Conservation (phyloP, 1,140 invertebrate genomes). For the Probaryconus sp. region DNA sequence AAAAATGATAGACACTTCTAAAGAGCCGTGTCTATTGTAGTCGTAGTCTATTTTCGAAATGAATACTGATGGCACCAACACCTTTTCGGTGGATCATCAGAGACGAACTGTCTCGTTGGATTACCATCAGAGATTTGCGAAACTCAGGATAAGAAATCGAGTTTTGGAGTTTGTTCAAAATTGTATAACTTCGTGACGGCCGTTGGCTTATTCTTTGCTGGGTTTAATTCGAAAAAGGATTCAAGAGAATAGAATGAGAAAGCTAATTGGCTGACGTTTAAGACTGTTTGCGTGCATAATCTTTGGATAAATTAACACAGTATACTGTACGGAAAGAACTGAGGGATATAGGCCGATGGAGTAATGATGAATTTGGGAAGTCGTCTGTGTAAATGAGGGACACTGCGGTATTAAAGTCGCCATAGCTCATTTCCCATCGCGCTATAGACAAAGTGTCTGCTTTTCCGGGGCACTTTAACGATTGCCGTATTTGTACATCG, state of each 20-base stretch:
- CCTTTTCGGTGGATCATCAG: slow-evolving; percentile 30
- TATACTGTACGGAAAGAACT: slow-evolving; percentile 9
- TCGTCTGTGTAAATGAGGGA: slow-evolving; percentile 58
- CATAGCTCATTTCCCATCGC: slow-evolving; percentile 27
- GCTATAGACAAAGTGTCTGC: slow-evolving; percentile 36
- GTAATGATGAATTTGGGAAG: slow-evolving; percentile 53
- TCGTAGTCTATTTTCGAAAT: slow-evolving; percentile 43
- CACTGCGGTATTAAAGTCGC: slow-evolving; percentile 39
- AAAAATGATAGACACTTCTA: slow-evolving; percentile 58
- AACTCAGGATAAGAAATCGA: slow-evolving; percentile 13
- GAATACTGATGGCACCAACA: slow-evolving; percentile 53
- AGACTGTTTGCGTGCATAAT: slow-evolving; percentile 27
- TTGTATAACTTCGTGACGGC: background rate
- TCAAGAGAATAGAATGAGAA: background rate
- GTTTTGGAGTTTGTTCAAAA: no score
- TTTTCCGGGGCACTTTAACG: slow-evolving; percentile 53
- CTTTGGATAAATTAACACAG: slow-evolving; percentile 11
- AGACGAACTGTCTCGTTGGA: slow-evolving; percentile 8
- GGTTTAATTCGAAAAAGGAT: slow-evolving; percentile 18
- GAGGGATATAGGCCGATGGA: slow-evolving; percentile 28
- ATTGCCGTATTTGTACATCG: no score
- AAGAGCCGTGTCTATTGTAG: slow-evolving; percentile 23
- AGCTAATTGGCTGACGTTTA: slow-evolving; percentile 27
- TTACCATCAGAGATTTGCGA: slow-evolving; percentile 25
- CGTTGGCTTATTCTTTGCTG: slow-evolving; percentile 7